Conservation (phyloP, 1,140 invertebrate species). For the Drepana arcuata region DNA sequence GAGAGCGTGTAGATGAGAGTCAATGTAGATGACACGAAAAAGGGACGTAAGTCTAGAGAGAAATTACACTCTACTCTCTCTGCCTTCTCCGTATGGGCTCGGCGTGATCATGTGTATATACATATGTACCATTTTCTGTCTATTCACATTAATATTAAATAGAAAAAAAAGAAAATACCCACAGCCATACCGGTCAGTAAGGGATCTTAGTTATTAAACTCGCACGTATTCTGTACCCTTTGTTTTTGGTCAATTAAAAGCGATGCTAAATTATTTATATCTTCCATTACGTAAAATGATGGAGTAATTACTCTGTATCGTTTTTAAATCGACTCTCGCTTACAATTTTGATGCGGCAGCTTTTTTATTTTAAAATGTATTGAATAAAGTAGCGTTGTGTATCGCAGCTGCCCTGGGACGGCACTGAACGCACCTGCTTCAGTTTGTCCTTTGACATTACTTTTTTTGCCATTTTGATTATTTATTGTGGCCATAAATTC, state of each 20-base stretch:
- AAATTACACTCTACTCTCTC: no score
- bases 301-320: constrained; percentile 7
- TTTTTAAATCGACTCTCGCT: constrained; percentile 4
- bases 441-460: constrained; percentile 14
- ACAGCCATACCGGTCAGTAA: no score
- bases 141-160: no score
- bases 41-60: no score
- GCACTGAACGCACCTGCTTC: constrained; percentile 26
- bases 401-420: constrained; percentile 12
- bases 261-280: constrained; percentile 3
- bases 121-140: no score
- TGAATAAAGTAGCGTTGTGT: not conserved
- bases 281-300: constrained; percentile 1
- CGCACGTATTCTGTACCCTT: constrained; percentile 10
- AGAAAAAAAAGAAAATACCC: no score
- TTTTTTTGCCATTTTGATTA: constrained; percentile 35
- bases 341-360: constrained; percentile 7
- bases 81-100: no score
- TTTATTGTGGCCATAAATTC: constrained; percentile 11
- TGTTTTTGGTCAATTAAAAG: constrained; percentile 15
- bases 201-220: no score
- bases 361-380: constrained; percentile 8
- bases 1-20: constrained; percentile 8
- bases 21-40: no score
- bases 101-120: no score